Percentiles rank a stretch among this genome's conserved stretches.
Conservation (phyloP, 1,140 invertebrate genomes). For the Ceratosolen fusciceps region DNA sequence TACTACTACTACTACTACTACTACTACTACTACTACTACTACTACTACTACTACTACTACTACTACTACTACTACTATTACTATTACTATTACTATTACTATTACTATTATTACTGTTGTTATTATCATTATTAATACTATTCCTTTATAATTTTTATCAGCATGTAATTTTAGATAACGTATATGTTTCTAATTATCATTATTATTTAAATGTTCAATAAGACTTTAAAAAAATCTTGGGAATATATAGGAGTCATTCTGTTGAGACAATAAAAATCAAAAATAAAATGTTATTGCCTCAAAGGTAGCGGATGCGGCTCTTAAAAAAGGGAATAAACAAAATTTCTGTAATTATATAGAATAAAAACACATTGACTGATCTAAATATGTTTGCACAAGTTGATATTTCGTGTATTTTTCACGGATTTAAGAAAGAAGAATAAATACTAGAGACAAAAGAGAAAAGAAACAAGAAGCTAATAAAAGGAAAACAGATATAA, state of each 20-base stretch:
- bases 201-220: neutral
- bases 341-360: neutral
- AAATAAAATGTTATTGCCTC: neutral
- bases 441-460: slow-evolving; percentile 6
- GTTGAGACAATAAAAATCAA: neutral
- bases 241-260: neutral
- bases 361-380: slow-evolving; percentile 25
- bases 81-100: no score
- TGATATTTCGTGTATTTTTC: slow-evolving; percentile 23
- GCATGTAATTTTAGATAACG: neutral
- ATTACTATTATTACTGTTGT: no score
- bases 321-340: slow-evolving; percentile 1
- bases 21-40: no score
- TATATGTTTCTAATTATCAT: neutral
- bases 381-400: neutral
- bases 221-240: neutral
- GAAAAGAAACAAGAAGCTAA: slow-evolving; percentile 28
- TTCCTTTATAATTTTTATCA: no score
- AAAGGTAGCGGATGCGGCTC: neutral
- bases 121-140: no score
- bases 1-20: no score
- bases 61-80: no score
- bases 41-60: no score
- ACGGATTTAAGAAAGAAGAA: slow-evolving; percentile 28
- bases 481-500: slow-evolving; percentile 23